A percentile compares a stretch with the other conserved stretches of the same genome.
phyloP scores from a whole-genome alignment of 2,113 vertebrate species.

The Cyprinodon brontotheroides region DNA sequence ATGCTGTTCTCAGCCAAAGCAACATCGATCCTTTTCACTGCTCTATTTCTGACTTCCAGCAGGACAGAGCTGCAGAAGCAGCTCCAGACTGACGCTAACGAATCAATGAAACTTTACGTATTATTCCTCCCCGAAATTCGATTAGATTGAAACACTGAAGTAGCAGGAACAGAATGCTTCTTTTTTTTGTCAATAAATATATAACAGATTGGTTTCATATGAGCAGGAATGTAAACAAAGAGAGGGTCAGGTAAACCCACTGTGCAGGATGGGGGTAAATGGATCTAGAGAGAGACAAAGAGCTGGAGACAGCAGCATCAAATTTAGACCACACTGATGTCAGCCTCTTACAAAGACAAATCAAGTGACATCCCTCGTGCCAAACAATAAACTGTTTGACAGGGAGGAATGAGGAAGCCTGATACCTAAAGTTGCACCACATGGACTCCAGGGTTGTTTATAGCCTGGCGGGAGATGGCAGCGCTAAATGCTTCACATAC shows the following conservation, averaged over 20 bases:
- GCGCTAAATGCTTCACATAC: slow-evolving; percentile 23
- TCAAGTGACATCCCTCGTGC: slow-evolving; percentile 64
- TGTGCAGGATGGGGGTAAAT: slow-evolving; percentile 14
- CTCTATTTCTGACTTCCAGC: slow-evolving; percentile 64
- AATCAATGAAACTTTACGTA: slow-evolving; percentile 22
- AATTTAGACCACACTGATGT: slow-evolving; percentile 73
- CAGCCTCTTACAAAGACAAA: slow-evolving; percentile 55
- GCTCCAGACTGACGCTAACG: slow-evolving; percentile 55
- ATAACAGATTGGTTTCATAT: neutral
- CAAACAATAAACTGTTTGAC: slow-evolving; percentile 61
- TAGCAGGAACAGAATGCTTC: too few species aligned
- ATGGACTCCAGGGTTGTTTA: slow-evolving; percentile 55
- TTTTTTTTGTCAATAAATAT: neutral
- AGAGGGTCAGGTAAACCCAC: slow-evolving; percentile 38
- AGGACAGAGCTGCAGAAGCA: slow-evolving; percentile 46
- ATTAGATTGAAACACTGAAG: too few species aligned
- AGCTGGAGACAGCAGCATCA: slow-evolving; percentile 33
- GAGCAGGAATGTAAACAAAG: slow-evolving; percentile 13
- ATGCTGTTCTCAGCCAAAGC: slow-evolving; percentile 66
- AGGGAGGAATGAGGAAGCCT: slow-evolving; percentile 60
- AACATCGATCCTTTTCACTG: slow-evolving; percentile 40
- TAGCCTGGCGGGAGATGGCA: slow-evolving; percentile 49
- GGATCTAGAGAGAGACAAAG: slow-evolving; percentile 13
- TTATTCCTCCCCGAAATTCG: neutral
- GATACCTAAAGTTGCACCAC: slow-evolving; percentile 44